Evolutionary conservation across 2,888 invertebrate species (phyloP).

Genomic region (Habrosyne pyritoides): DNA sequence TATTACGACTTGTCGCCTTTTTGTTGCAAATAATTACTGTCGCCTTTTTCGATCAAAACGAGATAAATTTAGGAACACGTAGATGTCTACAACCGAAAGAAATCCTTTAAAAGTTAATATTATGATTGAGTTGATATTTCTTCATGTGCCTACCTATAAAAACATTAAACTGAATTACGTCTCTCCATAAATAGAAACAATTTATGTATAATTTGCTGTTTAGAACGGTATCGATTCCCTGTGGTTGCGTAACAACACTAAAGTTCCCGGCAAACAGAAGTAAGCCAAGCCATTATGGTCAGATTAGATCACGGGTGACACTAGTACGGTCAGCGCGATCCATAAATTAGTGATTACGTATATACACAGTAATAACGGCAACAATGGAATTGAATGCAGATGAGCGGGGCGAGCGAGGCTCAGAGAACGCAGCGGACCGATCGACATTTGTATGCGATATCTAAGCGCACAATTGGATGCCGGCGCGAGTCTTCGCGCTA

Average conservation of each 20-base stretch:
- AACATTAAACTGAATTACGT: background rate
- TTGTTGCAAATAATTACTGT: conserved; percentile 77
- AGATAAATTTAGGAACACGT: conserved; percentile 38
- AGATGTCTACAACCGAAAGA: background rate
- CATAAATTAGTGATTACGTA: conserved; percentile 81
- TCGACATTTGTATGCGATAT: conserved; percentile 84
- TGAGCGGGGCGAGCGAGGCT: conserved; percentile 60
- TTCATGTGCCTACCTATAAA: background rate
- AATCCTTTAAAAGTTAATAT: background rate
- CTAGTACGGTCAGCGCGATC: conserved; percentile 58
- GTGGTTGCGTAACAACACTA: background rate
- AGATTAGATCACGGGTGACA: conserved; percentile 56
- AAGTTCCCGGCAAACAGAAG: background rate
- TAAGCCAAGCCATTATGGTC: conserved; percentile 33
- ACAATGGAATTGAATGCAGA: conserved; percentile 84
- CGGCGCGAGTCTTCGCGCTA: conserved; percentile 82
- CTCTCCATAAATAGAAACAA: background rate
- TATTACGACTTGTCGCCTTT: conserved; percentile 78
- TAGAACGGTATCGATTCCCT: background rate
- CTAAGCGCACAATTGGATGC: conserved; percentile 82
- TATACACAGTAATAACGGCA: conserved; percentile 77
- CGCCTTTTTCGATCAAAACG: conserved; percentile 52
- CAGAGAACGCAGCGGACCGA: conserved; percentile 56
- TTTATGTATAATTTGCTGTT: background rate
- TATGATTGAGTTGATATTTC: background rate